Evolutionary conservation across 2,888 invertebrate species (phyloP).

Genomic region (Ophioninae sp.): DNA sequence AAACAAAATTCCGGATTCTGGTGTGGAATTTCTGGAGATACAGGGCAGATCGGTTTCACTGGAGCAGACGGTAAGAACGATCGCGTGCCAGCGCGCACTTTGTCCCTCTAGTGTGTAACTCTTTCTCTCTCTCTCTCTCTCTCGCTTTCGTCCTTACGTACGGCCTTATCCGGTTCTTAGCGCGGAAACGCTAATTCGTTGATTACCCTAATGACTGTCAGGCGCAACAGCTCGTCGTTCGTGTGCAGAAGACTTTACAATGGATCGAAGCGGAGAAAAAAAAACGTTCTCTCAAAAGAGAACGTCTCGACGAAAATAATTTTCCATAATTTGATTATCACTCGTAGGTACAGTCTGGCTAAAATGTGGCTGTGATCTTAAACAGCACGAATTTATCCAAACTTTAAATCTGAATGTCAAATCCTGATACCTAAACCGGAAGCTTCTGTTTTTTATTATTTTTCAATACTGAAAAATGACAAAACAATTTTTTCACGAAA

Average conservation of each 20-base stretch:
- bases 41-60: constrained; percentile 33
- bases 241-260: constrained; percentile 11
- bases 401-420: no score
- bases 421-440: no score
- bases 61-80: constrained; percentile 63
- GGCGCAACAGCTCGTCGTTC: constrained; percentile 50
- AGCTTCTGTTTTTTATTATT: no score
- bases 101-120: constrained; percentile 71
- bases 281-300: constrained; percentile 1
- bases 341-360: neutral
- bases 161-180: constrained; percentile 76
- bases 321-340: constrained; percentile 16
- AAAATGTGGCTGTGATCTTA: neutral
- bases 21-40: constrained; percentile 15
- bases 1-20: neutral
- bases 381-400: no score
- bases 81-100: constrained; percentile 78
- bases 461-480: no score
- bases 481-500: no score
- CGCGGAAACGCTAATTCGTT: constrained; percentile 78
- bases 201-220: constrained; percentile 78
- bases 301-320: neutral
- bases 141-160: constrained; percentile 19
- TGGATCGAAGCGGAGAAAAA: neutral
- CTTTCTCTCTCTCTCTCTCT: constrained; percentile 62